A percentile compares a stretch with the other conserved stretches of the same genome.
Evolutionary conservation across 2,888 invertebrate genomes (phyloP).

Genomic region (Acanthacorydalis orientalis): DNA sequence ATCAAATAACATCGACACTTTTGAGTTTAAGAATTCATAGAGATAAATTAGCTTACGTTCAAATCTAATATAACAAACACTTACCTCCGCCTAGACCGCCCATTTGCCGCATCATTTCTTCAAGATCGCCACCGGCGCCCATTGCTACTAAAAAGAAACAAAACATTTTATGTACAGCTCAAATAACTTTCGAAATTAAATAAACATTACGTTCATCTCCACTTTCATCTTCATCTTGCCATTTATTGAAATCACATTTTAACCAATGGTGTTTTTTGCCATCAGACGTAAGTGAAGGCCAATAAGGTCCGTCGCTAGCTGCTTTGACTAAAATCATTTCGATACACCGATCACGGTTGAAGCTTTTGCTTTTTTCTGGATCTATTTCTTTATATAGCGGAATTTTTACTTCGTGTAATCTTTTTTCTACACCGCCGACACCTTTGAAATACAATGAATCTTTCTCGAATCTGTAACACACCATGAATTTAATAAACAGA

Average conservation of each 20-base stretch:
- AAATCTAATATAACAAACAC: too few species aligned
- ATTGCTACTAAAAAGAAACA: slow-evolving; percentile 18
- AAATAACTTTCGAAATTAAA: not conserved
- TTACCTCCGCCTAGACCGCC: slow-evolving; percentile 35
- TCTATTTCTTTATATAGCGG: slow-evolving; percentile 68
- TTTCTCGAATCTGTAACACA: slow-evolving; percentile 41
- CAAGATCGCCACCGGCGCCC: slow-evolving; percentile 36
- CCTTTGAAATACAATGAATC: slow-evolving; percentile 70
- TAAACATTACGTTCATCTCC: slow-evolving; percentile 45
- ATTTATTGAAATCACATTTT: slow-evolving; percentile 94
- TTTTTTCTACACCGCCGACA: slow-evolving; percentile 65
- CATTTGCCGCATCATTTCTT: slow-evolving; percentile 61
- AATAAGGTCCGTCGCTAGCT: slow-evolving; percentile 55
- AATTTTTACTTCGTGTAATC: slow-evolving; percentile 75
- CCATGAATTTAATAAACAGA: not conserved
- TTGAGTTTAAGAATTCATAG: too few species aligned
- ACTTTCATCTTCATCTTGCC: slow-evolving; percentile 93
- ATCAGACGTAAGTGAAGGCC: slow-evolving; percentile 77
- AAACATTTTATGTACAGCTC: not conserved
- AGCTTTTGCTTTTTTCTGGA: slow-evolving; percentile 56
- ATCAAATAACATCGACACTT: too few species aligned
- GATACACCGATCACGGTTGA: slow-evolving; percentile 56
- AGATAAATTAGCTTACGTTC: too few species aligned
- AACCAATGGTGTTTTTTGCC: slow-evolving; percentile 87
- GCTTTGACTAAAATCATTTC: slow-evolving; percentile 56